These are phyloP conservation scores for Pyrrhura leucotis DNA, from an alignment of 2,797 vertebrate species.

Conservation along the genomic window DNA sequence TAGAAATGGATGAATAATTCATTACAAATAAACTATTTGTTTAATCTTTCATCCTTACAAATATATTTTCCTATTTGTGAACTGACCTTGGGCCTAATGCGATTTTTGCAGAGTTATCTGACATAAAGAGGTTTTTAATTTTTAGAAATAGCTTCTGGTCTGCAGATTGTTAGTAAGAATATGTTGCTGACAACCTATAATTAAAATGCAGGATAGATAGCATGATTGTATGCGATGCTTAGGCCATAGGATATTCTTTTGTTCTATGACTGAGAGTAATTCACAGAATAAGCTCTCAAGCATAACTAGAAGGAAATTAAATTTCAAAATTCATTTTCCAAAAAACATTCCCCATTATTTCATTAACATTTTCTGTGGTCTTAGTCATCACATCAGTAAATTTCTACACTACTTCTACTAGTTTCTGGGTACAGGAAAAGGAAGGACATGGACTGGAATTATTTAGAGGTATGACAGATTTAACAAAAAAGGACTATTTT, in stretches of 20 bases:
- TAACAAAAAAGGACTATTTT: not conserved
- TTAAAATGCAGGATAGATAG: not conserved
- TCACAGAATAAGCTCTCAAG: not conserved
- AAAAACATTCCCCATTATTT: not conserved
- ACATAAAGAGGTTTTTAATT: not conserved
- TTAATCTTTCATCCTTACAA: slow-evolving; percentile 34
- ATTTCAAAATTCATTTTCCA: not conserved
- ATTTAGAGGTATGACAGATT: not conserved
- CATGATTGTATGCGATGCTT: not conserved
- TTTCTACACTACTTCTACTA: not conserved
- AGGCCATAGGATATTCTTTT: not conserved
- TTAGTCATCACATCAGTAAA: not conserved
- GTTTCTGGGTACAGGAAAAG: not conserved
- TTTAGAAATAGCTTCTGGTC: slow-evolving; percentile 14
- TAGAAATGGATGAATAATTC: slow-evolving; percentile 51
- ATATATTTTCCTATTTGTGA: not conserved
- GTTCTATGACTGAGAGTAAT: not conserved
- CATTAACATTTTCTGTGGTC: not conserved
- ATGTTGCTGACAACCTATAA: not conserved
- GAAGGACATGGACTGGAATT: not conserved
- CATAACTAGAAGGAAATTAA: not conserved
- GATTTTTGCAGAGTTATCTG: slow-evolving; percentile 18
- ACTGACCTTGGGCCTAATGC: not conserved
- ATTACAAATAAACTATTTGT: slow-evolving; percentile 15
- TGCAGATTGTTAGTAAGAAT: not conserved